Evolutionary conservation across 2,888 invertebrate genomes (phyloP).

Genomic region (Amphipoea oculea): DNA sequence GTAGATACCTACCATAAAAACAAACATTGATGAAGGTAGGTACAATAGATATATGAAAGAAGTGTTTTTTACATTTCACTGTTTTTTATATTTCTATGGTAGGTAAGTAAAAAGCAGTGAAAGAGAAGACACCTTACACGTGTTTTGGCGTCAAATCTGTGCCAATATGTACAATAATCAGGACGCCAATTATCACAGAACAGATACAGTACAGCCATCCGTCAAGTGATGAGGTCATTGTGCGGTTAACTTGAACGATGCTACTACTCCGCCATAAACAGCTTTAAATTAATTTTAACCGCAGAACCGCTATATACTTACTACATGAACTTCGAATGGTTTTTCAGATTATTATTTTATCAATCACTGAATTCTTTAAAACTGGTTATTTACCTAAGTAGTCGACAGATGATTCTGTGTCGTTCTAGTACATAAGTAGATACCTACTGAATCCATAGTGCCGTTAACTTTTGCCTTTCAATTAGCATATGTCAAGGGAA

Average conservation of each 20-base stretch:
- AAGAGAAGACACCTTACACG: too few species aligned
- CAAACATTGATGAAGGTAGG: too few species aligned
- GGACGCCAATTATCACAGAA: slow-evolving; percentile 32
- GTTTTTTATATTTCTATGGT: too few species aligned
- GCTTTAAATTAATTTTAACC: slow-evolving; percentile 44
- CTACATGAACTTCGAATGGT: neutral
- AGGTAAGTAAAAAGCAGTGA: too few species aligned
- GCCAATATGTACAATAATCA: slow-evolving; percentile 31
- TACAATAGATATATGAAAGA: too few species aligned
- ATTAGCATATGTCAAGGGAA: neutral
- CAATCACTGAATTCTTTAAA: slow-evolving; percentile 19
- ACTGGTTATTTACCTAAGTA: neutral
- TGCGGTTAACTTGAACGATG: slow-evolving; percentile 16
- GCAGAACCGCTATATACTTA: slow-evolving; percentile 53
- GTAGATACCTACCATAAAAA: neutral
- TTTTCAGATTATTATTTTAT: slow-evolving; percentile 4
- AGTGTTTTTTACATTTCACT: too few species aligned
- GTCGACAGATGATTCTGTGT: neutral
- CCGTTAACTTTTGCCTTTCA: slow-evolving; percentile 3
- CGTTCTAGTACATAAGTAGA: neutral
- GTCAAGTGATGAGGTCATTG: slow-evolving; percentile 21
- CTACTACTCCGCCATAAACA: slow-evolving; percentile 27
- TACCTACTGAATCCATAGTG: neutral
- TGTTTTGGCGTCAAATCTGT: slow-evolving; percentile 3
- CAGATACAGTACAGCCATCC: slow-evolving; percentile 25